These are phyloP conservation scores for Sebastes oblongus DNA, from an alignment of 2,797 vertebrate species.

Conservation along the genomic window DNA sequence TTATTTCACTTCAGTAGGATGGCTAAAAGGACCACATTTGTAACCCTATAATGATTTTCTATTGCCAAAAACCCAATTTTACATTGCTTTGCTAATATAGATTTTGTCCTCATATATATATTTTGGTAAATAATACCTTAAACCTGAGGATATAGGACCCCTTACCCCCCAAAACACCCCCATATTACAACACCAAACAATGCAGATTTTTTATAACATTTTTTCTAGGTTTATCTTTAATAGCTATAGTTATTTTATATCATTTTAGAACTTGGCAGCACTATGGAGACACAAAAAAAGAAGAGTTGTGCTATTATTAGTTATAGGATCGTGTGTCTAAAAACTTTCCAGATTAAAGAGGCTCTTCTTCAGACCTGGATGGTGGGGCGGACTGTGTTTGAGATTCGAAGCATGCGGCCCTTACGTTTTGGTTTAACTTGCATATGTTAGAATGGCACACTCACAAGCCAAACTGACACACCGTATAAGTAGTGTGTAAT, in stretches of 20 bases:
- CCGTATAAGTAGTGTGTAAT: conserved; percentile 32
- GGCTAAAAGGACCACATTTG: conserved; percentile 59
- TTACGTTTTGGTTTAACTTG: conserved; percentile 64
- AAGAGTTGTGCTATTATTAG: conserved; percentile 83
- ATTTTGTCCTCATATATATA: conserved; percentile 57
- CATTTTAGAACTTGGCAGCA: conserved; percentile 68
- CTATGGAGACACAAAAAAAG: conserved; percentile 70
- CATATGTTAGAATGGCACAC: conserved; percentile 72
- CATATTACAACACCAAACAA: conserved; percentile 81
- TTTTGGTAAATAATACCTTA: conserved; percentile 68
- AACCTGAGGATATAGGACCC: conserved; percentile 80
- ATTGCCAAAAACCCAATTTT: conserved; percentile 62
- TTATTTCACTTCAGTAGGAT: conserved; percentile 61
- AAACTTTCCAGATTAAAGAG: conserved; percentile 55
- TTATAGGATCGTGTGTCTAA: conserved; percentile 68
- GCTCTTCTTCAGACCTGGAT: conserved; percentile 57
- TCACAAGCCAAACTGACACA: conserved; percentile 54
- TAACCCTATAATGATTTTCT: conserved; percentile 53
- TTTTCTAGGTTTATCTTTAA: conserved; percentile 56
- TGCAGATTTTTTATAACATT: conserved; percentile 56
- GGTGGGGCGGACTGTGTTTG: conserved; percentile 34
- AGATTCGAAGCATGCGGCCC: conserved; percentile 56
- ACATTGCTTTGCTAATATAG: conserved; percentile 30
- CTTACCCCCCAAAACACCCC: conserved; percentile 78
- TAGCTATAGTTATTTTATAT: conserved; percentile 71